Conservation (phyloP, 2,888 invertebrate genomes). For the Euzetes globulus region DNA sequence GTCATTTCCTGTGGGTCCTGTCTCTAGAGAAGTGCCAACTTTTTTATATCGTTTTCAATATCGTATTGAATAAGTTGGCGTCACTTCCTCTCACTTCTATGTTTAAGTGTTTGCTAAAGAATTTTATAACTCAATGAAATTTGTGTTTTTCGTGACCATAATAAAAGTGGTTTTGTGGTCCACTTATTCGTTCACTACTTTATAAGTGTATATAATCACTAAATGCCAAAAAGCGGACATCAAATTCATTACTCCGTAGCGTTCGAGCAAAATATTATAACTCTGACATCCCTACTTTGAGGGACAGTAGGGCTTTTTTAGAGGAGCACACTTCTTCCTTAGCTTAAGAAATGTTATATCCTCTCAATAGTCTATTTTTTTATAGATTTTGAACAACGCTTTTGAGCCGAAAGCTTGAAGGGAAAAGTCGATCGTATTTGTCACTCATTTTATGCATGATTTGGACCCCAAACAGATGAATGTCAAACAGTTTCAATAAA, state of each 20-base stretch:
- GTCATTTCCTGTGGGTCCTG: constrained; percentile 4
- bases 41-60: not conserved
- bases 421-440: not conserved
- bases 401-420: no score
- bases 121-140: not conserved
- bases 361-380: not conserved
- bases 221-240: no score
- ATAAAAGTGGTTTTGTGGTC: not conserved
- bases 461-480: not conserved
- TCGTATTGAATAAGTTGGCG: not conserved
- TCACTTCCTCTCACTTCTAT: not conserved
- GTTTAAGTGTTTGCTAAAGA: not conserved
- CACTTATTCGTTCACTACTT: not conserved
- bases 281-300: no score
- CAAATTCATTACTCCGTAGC: no score
- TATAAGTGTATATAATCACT: no score
- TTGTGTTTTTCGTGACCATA: not conserved
- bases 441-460: not conserved
- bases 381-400: not conserved
- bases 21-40: not conserved
- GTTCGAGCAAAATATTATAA: no score
- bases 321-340: not conserved
- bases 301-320: not conserved
- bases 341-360: not conserved
- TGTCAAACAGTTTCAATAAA: not conserved